These are phyloP conservation scores for Eristalis tenax DNA, from an alignment of 2,888 invertebrate species.

Conservation along the genomic window DNA sequence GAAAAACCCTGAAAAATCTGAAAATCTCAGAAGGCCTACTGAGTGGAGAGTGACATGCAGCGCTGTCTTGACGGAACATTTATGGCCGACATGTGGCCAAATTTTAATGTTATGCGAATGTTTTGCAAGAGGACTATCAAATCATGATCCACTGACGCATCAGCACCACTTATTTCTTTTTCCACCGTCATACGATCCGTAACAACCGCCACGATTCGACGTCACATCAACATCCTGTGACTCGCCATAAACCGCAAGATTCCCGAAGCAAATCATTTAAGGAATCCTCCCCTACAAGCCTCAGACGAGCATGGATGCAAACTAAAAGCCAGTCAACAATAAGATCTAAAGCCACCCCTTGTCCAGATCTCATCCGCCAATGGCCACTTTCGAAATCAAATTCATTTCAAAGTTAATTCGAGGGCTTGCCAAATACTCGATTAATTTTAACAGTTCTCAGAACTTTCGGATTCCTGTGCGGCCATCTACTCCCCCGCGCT, in stretches of 20 bases:
- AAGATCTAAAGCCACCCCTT: neutral
- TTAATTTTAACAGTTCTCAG: slow-evolving; percentile 39
- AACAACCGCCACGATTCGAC: too few species aligned
- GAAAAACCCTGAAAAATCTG: too few species aligned
- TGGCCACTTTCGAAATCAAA: neutral
- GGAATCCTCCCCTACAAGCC: neutral
- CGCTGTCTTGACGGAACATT: too few species aligned
- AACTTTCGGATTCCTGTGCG: slow-evolving; percentile 5
- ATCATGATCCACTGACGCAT: too few species aligned
- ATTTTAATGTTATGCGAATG: too few species aligned
- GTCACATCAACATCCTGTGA: too few species aligned
- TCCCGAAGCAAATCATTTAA: neutral
- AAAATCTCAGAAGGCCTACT: too few species aligned
- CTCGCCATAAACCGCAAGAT: neutral
- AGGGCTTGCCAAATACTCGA: slow-evolving; percentile 34
- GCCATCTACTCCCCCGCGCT: neutral
- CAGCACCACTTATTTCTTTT: too few species aligned
- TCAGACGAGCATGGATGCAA: neutral
- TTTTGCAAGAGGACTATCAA: too few species aligned
- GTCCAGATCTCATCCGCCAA: neutral
- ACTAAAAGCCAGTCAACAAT: neutral
- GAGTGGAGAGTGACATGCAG: too few species aligned
- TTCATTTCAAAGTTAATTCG: slow-evolving; percentile 35
- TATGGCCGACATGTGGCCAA: too few species aligned
- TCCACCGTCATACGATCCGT: too few species aligned